Percentiles rank a stretch among this genome's conserved stretches.
Evolutionary conservation across 1,140 invertebrate genomes (phyloP).

Genomic region (Littorina saxatilis): DNA sequence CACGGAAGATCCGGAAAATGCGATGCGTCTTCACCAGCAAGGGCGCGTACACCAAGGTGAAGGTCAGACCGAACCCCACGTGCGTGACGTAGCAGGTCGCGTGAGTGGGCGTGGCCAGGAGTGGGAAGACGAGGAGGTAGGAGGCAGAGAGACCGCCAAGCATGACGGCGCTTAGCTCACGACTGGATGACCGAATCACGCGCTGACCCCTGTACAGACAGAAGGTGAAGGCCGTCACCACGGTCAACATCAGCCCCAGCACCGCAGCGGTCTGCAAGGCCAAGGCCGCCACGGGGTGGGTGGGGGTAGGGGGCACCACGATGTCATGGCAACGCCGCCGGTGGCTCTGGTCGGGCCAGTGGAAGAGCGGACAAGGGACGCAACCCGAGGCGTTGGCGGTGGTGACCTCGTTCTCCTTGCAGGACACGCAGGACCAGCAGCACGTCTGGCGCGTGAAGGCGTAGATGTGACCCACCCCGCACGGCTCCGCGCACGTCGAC

Average conservation of each 20-base stretch:
- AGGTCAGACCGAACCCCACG: conserved; percentile 84
- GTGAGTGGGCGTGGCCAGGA: conserved; percentile 80
- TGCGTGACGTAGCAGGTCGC: conserved; percentile 85
- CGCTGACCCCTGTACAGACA: conserved; percentile 55
- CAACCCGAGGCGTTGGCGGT: conserved; percentile 56
- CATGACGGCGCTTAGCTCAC: conserved; percentile 64
- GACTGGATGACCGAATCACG: conserved; percentile 66
- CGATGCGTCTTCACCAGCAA: conserved; percentile 91
- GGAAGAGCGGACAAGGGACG: conserved; percentile 47
- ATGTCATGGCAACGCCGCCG: conserved; percentile 78
- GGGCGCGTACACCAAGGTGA: conserved; percentile 83
- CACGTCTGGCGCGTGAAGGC: conserved; percentile 53
- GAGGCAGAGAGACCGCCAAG: conserved; percentile 57
- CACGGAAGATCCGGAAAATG: conserved; percentile 93
- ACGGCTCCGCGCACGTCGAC: conserved; percentile 56
- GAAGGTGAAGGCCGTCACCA: conserved; percentile 54
- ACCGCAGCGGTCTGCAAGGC: conserved; percentile 76
- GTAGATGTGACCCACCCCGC: conserved; percentile 46
- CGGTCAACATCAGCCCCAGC: conserved; percentile 74
- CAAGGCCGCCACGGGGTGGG: conserved; percentile 72
- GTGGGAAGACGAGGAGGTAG: conserved; percentile 59
- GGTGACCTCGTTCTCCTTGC: conserved; percentile 63
- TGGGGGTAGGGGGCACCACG: conserved; percentile 40
- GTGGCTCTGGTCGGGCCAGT: conserved; percentile 73
- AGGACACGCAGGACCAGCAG: conserved; percentile 57